A percentile compares a stretch with the other conserved stretches of the same genome.
phyloP scores from a whole-genome alignment of 2,113 vertebrate species.

The Pelmatolapia mariae region DNA sequence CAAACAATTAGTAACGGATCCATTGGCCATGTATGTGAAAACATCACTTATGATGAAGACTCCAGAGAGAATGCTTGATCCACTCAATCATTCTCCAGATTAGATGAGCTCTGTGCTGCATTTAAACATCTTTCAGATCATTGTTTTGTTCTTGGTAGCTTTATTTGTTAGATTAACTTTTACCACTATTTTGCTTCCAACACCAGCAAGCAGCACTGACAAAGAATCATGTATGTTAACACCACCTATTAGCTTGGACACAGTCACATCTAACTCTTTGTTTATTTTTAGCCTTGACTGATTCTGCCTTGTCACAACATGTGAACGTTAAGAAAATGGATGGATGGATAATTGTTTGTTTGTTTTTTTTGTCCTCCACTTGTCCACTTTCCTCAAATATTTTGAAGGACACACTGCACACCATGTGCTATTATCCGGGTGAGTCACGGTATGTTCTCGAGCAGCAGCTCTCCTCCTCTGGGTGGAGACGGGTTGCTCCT shows the following conservation, averaged over 20 bases:
- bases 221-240: not conserved
- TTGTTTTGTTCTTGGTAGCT: not conserved
- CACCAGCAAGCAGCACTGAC: not conserved
- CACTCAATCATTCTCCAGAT: no score
- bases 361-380: fast-evolving
- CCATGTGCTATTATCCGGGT: not conserved
- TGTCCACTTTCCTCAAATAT: not conserved
- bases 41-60: not conserved
- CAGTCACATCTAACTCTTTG: not conserved
- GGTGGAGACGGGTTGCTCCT: not conserved
- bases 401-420: not conserved
- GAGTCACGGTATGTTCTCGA: not conserved
- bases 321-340: not conserved
- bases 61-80: not conserved
- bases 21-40: not conserved
- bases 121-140: not conserved
- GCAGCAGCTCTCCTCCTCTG: not conserved
- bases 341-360: not conserved
- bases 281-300: not conserved
- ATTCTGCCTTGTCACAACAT: not conserved
- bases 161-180: not conserved
- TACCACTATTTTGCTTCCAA: not conserved
- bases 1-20: not conserved
- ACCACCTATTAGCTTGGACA: not conserved
- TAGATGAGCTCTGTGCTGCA: not conserved